phyloP scores from a whole-genome alignment of 2,797 vertebrate species.

The Esox masquinongy region DNA sequence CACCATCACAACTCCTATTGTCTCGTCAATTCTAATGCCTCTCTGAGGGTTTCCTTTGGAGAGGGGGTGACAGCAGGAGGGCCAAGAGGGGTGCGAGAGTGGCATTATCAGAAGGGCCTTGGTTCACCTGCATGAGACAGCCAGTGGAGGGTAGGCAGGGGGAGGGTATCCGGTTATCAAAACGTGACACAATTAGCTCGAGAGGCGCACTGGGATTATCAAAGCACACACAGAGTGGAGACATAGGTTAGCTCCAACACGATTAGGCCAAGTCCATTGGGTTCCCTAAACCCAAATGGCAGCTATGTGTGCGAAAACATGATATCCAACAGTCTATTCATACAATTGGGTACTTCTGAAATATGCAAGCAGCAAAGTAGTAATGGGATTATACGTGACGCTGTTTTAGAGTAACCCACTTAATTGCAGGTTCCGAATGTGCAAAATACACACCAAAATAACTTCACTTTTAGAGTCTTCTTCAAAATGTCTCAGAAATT shows the following conservation, averaged over 20 bases:
- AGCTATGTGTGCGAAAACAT: not conserved
- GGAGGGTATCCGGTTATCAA: conserved; percentile 4
- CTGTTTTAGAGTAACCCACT: not conserved
- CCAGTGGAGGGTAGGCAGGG: not conserved
- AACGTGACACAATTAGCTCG: conserved; percentile 26
- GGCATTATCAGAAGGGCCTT: not conserved
- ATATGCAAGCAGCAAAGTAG: not conserved
- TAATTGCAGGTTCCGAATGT: not conserved
- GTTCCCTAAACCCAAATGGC: not conserved
- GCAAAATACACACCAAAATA: not conserved
- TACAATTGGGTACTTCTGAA: not conserved
- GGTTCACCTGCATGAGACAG: not conserved
- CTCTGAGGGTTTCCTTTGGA: not conserved
- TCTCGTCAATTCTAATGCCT: not conserved
- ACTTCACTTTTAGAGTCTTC: too few relatives aligned
- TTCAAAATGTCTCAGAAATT: too few relatives aligned
- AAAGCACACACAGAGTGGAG: conserved; percentile 6
- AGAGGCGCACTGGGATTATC: not conserved
- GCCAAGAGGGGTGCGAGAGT: not conserved
- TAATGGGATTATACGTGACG: not conserved
- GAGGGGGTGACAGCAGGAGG: conserved; percentile 9
- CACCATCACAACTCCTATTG: not conserved
- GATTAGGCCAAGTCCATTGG: conserved; percentile 9
- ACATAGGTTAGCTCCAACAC: conserved; percentile 9
- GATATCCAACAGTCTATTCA: not conserved